Conservation (phyloP, 1,140 invertebrate genomes). For the Drosophila suzukii region DNA sequence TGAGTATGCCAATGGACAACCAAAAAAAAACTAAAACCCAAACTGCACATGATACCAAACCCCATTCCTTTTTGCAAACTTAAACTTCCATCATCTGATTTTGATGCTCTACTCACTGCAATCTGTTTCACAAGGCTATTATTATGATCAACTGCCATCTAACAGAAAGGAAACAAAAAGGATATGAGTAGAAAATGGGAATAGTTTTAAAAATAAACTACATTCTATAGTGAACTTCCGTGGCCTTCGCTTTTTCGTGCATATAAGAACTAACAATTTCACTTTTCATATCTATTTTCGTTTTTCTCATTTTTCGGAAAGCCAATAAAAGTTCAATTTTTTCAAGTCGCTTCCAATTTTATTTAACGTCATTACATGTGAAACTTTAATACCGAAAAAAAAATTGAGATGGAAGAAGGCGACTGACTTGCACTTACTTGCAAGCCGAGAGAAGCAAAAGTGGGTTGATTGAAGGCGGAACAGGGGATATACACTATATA, state of each 20-base stretch:
- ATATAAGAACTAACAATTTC: conserved; percentile 59
- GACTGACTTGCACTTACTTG: conserved; percentile 57
- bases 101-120: neutral
- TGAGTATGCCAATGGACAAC: no score
- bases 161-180: neutral
- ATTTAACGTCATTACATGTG: conserved; percentile 81
- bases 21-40: no score
- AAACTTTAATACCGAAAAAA: conserved; percentile 78
- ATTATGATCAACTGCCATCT: neutral
- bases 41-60: no score
- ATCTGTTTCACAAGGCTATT: conserved; percentile 2
- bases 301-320: conserved; percentile 27
- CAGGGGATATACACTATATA: conserved; percentile 8
- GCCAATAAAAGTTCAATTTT: conserved; percentile 81
- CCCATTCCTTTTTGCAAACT: no score
- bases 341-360: conserved; percentile 80
- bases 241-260: neutral
- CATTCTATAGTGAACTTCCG: neutral
- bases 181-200: neutral
- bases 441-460: conserved; percentile 14
- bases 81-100: no score
- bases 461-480: conserved; percentile 6
- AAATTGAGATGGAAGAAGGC: conserved; percentile 11
- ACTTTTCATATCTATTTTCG: conserved; percentile 56
- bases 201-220: neutral